Percentiles rank a stretch among this genome's conserved stretches.
phyloP scores from a whole-genome alignment of 2,797 vertebrate species.

The Epinephelus malabaricus region DNA sequence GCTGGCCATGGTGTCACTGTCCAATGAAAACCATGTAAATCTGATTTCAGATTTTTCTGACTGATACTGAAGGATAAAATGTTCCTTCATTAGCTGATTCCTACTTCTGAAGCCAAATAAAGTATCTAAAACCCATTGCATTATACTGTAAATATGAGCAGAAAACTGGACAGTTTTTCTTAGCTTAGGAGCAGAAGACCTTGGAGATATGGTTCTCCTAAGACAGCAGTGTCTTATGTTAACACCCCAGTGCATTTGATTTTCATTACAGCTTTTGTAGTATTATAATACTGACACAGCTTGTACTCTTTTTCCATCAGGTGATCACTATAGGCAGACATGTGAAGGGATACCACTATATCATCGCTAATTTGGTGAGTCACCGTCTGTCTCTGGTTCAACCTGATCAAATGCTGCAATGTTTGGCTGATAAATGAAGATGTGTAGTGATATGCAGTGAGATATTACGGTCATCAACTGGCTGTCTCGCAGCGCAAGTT shows the following conservation, averaged over 20 bases:
- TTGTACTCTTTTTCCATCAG: conserved; percentile 75
- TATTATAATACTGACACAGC: conserved; percentile 3
- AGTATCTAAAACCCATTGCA: neutral
- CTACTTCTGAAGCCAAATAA: neutral
- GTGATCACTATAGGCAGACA: conserved; percentile 98
- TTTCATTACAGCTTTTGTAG: neutral
- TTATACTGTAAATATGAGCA: neutral
- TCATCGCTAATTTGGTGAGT: conserved; percentile 94
- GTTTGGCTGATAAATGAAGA: neutral
- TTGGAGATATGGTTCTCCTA: neutral
- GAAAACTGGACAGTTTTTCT: neutral
- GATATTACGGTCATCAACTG: neutral
- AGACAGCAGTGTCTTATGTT: neutral
- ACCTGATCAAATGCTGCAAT: neutral
- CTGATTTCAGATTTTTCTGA: no score
- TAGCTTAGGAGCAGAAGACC: neutral
- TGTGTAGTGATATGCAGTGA: neutral
- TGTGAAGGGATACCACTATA: conserved; percentile 98
- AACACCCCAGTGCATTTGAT: neutral
- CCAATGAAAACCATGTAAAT: neutral
- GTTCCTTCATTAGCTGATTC: neutral
- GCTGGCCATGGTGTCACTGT: neutral
- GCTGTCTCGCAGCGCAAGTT: neutral
- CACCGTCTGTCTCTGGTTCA: neutral
- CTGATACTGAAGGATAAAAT: no score